A percentile compares a stretch with the other conserved stretches of the same genome.
Conservation (phyloP, 2,797 vertebrate species). For the Bovichtus diacanthus region DNA sequence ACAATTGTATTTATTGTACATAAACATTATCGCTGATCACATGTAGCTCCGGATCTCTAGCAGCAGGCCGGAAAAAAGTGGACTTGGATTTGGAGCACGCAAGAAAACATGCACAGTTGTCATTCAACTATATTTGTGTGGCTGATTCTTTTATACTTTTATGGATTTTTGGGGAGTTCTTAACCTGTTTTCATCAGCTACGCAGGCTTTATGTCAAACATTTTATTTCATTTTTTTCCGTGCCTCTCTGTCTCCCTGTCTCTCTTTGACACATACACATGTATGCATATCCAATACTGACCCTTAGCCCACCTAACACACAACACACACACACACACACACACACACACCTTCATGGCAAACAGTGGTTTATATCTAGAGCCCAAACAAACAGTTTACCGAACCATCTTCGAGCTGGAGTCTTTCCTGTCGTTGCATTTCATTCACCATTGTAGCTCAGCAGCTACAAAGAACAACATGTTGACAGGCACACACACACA, state of each 20-base stretch:
- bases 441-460: neutral
- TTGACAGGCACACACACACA: conserved; percentile 1
- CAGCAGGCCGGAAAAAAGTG: neutral
- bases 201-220: too few species aligned
- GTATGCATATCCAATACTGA: neutral
- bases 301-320: neutral
- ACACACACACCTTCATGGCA: neutral
- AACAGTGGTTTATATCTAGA: conserved; percentile 3
- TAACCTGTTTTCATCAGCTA: neutral
- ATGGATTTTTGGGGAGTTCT: neutral
- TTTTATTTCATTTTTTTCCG: too few species aligned
- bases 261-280: neutral
- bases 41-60: neutral
- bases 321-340: too few species aligned
- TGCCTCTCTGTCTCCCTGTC: neutral
- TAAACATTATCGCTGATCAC: neutral
- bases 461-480: neutral
- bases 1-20: neutral
- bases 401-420: neutral
- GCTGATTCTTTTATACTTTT: neutral
- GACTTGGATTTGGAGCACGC: neutral
- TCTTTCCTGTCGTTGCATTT: neutral
- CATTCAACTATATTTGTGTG: neutral
- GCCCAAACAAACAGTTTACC: conserved; percentile 20
- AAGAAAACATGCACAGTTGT: neutral